These are phyloP conservation scores for Homarus gammarus DNA, from an alignment of 2,888 invertebrate genomes.

Conservation along the genomic window DNA sequence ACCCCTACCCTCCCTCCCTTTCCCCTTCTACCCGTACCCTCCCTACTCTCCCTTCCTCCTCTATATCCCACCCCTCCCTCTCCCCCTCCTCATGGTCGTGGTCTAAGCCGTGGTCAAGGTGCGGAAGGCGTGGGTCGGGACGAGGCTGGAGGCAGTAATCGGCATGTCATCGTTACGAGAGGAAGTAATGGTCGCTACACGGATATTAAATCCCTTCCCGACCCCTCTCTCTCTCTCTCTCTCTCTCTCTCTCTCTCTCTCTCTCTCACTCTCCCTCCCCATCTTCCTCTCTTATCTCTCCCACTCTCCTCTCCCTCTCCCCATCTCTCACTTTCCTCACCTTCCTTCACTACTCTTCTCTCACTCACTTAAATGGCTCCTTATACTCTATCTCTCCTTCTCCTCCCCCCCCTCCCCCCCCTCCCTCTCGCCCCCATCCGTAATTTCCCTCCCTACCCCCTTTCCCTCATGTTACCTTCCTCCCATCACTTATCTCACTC, in stretches of 20 bases:
- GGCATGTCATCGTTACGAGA: constrained; percentile 67
- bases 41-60: not conserved
- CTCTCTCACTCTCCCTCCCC: constrained; percentile 26
- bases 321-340: not conserved
- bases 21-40: not conserved
- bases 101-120: constrained; percentile 24
- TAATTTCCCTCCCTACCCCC: not conserved
- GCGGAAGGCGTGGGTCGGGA: constrained; percentile 21
- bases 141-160: constrained; percentile 48
- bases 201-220: constrained; percentile 69
- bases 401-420: constrained; percentile 12
- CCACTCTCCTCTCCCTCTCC: not conserved
- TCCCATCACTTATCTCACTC: not conserved
- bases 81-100: not conserved
- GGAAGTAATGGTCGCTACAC: constrained; percentile 68
- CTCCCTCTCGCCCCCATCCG: not conserved
- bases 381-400: constrained; percentile 36
- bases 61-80: not conserved
- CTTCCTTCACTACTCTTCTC: constrained; percentile 3
- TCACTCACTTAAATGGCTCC: too few species aligned
- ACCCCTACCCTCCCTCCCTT: too few species aligned
- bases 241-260: not conserved
- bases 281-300: constrained; percentile 5
- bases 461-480: not conserved
- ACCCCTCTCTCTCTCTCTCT: constrained; percentile 19